Conservation (phyloP, 2,113 vertebrate species). For the Pluvialis apricaria region DNA sequence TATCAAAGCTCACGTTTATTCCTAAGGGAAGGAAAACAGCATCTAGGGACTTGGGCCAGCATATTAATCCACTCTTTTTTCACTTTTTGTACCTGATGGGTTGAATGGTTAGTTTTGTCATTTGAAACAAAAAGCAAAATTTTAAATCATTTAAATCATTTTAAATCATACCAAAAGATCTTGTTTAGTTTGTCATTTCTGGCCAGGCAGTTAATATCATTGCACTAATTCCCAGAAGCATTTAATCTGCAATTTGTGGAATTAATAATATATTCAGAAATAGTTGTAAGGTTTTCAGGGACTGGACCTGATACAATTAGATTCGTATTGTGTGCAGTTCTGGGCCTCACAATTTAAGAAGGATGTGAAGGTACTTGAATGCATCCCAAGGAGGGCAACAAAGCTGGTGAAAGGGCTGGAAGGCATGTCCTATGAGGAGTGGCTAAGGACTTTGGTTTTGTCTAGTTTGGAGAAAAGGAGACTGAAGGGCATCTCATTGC, state of each 20-base stretch:
- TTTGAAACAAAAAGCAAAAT: neutral
- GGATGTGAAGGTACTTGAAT: neutral
- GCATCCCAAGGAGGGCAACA: neutral
- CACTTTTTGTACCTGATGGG: neutral
- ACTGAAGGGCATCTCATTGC: neutral
- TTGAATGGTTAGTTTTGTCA: neutral
- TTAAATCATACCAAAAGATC: neutral
- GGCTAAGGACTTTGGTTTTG: accelerated
- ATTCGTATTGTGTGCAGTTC: neutral
- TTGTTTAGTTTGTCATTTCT: neutral
- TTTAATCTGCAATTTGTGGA: neutral
- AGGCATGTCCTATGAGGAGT: neutral
- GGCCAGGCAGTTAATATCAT: neutral
- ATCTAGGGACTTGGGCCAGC: neutral
- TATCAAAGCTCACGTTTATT: neutral
- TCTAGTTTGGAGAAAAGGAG: neutral
- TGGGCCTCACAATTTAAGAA: neutral
- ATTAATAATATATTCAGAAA: neutral
- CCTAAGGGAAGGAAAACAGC: neutral
- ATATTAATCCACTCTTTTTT: neutral
- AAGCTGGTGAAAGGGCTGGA: neutral
- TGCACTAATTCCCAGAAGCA: neutral
- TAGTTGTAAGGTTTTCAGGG: neutral
- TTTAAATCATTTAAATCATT: neutral
- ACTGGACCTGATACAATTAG: neutral